Conservation (phyloP, 2,888 invertebrate genomes). For the Rhopalosiphum nymphaeae region DNA sequence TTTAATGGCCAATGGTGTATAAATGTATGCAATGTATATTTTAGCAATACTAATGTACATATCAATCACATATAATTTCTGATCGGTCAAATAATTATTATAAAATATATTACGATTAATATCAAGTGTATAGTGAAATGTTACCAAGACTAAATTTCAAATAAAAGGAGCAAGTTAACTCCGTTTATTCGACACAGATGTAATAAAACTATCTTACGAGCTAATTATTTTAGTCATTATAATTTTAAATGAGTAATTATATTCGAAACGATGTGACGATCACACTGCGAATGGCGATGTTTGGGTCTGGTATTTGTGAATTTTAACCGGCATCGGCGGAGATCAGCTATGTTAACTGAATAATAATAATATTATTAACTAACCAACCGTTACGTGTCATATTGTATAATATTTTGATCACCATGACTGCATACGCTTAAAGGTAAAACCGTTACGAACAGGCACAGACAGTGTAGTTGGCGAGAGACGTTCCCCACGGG, state of each 20-base stretch:
- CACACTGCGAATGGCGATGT: background rate
- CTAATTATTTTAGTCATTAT: background rate
- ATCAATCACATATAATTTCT: background rate
- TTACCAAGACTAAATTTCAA: background rate
- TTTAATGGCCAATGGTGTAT: background rate
- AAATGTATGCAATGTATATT: background rate
- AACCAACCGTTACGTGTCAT: background rate
- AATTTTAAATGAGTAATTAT: background rate
- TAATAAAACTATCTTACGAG: background rate
- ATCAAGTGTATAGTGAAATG: background rate
- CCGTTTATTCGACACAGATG: background rate
- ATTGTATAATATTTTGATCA: background rate
- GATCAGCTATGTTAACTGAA: background rate
- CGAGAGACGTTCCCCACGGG: background rate
- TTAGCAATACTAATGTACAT: background rate
- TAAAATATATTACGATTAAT: background rate
- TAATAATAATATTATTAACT: background rate
- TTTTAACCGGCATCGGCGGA: background rate
- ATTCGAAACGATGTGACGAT: background rate
- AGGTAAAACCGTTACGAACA: background rate
- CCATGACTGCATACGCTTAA: background rate
- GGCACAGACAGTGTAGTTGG: background rate
- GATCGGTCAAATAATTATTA: background rate
- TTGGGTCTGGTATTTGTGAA: fast-evolving
- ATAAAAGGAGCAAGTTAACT: background rate